These are phyloP conservation scores for Malaclemys terrapin DNA, from an alignment of 2,113 vertebrate species.

Conservation along the genomic window DNA sequence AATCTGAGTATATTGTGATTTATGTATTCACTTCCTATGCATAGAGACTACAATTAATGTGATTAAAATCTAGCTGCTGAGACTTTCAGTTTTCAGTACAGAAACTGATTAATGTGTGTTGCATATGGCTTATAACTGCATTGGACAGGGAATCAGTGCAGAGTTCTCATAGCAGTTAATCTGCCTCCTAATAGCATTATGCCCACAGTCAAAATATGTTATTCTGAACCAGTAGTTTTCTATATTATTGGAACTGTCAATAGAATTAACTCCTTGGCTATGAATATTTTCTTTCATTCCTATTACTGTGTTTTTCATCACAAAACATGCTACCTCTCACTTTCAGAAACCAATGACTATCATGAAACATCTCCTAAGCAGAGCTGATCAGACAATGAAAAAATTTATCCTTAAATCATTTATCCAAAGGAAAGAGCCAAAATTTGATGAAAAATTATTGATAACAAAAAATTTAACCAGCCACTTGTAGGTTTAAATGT, in stretches of 20 bases:
- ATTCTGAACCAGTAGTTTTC: background rate
- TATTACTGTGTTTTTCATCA: background rate
- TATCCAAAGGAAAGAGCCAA: background rate
- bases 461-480: background rate
- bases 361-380: background rate
- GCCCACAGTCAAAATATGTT: background rate
- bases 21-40: conserved; percentile 13
- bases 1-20: conserved; percentile 1
- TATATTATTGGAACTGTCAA: background rate
- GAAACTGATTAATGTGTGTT: conserved; percentile 31
- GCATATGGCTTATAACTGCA: background rate
- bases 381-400: background rate
- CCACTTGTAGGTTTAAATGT: background rate
- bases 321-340: background rate
- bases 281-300: background rate
- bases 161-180: conserved; percentile 19
- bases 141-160: background rate
- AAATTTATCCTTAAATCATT: background rate
- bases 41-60: conserved; percentile 19
- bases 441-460: background rate
- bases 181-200: conserved; percentile 21
- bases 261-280: background rate
- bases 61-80: conserved; percentile 30
- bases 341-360: background rate
- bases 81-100: conserved; percentile 31